These are phyloP conservation scores for Drosophila anomelani DNA, from an alignment of 2,888 invertebrate genomes.

Conservation along the genomic window DNA sequence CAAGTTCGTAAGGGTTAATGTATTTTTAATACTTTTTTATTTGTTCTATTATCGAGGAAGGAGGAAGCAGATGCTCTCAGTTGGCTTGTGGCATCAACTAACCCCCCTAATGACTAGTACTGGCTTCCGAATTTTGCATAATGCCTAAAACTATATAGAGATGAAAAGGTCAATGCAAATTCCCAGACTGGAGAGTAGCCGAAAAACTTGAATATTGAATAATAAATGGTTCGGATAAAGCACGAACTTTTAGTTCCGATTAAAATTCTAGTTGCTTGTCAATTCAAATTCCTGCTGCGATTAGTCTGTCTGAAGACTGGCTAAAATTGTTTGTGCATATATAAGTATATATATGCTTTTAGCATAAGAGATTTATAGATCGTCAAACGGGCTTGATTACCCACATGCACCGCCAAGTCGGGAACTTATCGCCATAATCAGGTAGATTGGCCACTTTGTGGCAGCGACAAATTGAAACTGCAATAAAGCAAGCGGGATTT, in stretches of 20 bases:
- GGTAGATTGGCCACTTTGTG: conserved; percentile 8
- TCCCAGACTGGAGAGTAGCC: conserved; percentile 2
- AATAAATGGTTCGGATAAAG: not conserved
- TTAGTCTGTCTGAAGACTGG: not conserved
- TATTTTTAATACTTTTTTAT: conserved; percentile 1
- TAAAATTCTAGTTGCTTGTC: conserved; percentile 3
- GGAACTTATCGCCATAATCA: conserved; percentile 11
- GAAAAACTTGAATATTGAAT: conserved; percentile 8
- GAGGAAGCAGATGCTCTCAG: not conserved
- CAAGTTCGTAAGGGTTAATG: not conserved
- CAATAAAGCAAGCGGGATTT: conserved; percentile 36
- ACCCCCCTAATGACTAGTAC: not conserved
- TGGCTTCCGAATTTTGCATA: conserved; percentile 4
- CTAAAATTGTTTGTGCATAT: not conserved
- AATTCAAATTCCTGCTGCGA: conserved; percentile 1
- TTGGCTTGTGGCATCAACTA: not conserved
- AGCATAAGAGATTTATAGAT: conserved; percentile 1
- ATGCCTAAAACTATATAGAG: not conserved
- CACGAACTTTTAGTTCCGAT: not conserved
- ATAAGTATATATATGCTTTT: not conserved
- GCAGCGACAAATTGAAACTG: conserved; percentile 9
- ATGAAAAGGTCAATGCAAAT: conserved; percentile 14
- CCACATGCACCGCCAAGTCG: not conserved
- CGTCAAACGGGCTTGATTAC: not conserved
- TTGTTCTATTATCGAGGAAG: not conserved